These are phyloP conservation scores for Pluvianellus socialis DNA, from an alignment of 2,113 vertebrate genomes.

Conservation along the genomic window DNA sequence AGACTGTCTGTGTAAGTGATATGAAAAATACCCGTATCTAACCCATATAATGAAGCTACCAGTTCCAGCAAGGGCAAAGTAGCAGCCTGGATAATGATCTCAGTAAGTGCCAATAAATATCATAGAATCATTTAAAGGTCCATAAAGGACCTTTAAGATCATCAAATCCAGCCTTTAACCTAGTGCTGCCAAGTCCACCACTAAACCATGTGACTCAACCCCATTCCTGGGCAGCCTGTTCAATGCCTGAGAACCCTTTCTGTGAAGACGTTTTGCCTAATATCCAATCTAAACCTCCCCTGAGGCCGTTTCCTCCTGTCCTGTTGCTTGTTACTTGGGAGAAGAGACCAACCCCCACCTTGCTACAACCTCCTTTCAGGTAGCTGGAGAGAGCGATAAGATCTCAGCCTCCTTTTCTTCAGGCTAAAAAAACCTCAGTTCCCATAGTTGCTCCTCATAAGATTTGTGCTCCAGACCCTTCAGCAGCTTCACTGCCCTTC, in stretches of 20 bases:
- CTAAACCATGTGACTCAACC: neutral
- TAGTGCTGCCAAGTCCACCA: neutral
- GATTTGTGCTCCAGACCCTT: neutral
- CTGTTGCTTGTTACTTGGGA: neutral
- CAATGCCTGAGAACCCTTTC: neutral
- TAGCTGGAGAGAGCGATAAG: neutral
- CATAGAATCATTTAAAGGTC: neutral
- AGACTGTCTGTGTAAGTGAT: neutral
- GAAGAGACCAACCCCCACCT: neutral
- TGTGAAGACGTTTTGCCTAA: neutral
- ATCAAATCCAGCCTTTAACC: neutral
- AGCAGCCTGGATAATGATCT: neutral
- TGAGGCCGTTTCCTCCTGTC: neutral
- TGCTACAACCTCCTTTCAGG: neutral
- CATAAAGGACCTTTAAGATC: neutral
- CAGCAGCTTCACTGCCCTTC: neutral
- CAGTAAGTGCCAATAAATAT: neutral
- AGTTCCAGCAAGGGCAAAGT: neutral
- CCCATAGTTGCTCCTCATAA: neutral
- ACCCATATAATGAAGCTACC: neutral
- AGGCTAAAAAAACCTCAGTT: neutral
- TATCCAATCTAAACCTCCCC: neutral
- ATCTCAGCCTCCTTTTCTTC: neutral
- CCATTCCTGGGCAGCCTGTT: neutral
- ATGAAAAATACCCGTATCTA: neutral